Base-by-base conservation (phyloP, 2,888 invertebrate genomes). In the Tricholauxania praeusta region DNA sequence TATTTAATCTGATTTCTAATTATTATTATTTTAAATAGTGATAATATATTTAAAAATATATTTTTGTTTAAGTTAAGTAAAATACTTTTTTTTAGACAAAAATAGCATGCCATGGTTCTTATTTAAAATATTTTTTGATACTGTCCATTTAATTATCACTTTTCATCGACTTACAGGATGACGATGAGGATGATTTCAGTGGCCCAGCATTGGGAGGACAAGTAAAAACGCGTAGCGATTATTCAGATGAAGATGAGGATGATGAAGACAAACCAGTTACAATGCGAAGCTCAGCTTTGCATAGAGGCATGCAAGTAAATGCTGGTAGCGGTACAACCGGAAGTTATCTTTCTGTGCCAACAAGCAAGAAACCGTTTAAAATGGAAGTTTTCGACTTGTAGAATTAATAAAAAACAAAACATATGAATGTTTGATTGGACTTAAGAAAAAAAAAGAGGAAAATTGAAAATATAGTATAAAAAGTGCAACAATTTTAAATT, bases 341-440 rank as follows among this genome's bases (percentile, higher is more conserved):
- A 55, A 84, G 82, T 78, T 80, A 80, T 81, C 87, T 83, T 79
- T 84, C 81, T 82, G 85, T 87, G 82, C 87, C 87, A 87, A 82
- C 85, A 81, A 80, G 84, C 85, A 78, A 88, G 85, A 90, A 89
- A 83, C 86, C 88, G 74, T 90, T 90, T 82, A 89, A 89, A 85
- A 90, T 90, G 90, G 89, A 90, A 85, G 89, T 89, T 78, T 88
- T 89, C 85, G 89, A 90, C 82, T 89, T 88, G 85, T 89, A 87
- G 87, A 78, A 77, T 70, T 75, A 73, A 19, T 22, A 15, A 39
- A 62, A 51, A 39, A 6, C 48, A 71, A 48, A 62, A 63, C 66
- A 55, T 8, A 63, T 19, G 17, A 71, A 68, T 64, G 39, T 72
- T 59, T 70, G 55, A 63, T 64, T 47, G 49, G 28, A 63, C 55